phyloP scores from a whole-genome alignment of 1,140 invertebrate species.

The Lordiphosa mommai region DNA sequence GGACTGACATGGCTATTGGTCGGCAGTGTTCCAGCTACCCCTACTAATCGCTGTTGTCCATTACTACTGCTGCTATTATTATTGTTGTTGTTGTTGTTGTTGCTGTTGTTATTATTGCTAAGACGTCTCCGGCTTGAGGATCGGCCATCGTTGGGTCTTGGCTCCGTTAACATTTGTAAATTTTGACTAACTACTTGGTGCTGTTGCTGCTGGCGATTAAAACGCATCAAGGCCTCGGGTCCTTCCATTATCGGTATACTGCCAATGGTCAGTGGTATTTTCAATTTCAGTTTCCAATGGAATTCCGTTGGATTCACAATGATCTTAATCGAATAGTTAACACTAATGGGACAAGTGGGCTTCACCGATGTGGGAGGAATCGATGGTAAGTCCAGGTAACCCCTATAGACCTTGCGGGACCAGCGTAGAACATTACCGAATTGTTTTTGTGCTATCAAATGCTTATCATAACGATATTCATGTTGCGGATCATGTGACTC shows the following conservation, averaged over 20 bases:
- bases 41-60: conserved; percentile 33
- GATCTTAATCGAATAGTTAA: conserved; percentile 86
- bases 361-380: conserved; percentile 86
- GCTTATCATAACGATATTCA: conserved; percentile 82
- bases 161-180: conserved; percentile 65
- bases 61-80: conserved; percentile 38
- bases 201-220: conserved; percentile 68
- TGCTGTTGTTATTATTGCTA: conserved; percentile 27
- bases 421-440: conserved; percentile 81
- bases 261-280: conserved; percentile 82
- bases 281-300: conserved; percentile 81
- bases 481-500: conserved; percentile 81
- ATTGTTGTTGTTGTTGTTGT: conserved; percentile 17
- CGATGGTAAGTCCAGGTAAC: conserved; percentile 83
- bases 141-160: conserved; percentile 20
- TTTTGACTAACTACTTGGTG: conserved; percentile 74
- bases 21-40: conserved; percentile 50
- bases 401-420: conserved; percentile 72
- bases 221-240: conserved; percentile 48
- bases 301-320: conserved; percentile 79
- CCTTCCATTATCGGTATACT: conserved; percentile 81
- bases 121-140: conserved; percentile 31
- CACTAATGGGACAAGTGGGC: conserved; percentile 85
- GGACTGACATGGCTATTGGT: conserved; percentile 40
- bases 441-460: conserved; percentile 81